Evolutionary conservation across 2,113 vertebrate genomes (phyloP).

Genomic region (Oxyura jamaicensis): DNA sequence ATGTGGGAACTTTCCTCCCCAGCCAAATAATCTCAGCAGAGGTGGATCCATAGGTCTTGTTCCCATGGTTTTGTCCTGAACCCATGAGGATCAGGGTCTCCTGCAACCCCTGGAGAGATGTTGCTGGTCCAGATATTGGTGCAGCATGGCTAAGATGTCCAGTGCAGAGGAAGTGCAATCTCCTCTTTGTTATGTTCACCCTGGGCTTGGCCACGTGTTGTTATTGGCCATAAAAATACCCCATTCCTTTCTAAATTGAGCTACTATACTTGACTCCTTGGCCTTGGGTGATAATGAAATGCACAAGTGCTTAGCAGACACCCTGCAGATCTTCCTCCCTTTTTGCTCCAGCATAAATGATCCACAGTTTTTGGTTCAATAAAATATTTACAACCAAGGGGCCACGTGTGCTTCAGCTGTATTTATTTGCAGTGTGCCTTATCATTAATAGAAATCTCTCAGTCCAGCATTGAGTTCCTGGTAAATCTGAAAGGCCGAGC

Average conservation of each 20-base stretch:
- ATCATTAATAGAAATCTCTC: neutral
- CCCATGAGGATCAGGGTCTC: fast-evolving
- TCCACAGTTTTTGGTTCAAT: neutral
- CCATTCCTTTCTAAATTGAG: slow-evolving; percentile 54
- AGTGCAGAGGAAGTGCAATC: neutral
- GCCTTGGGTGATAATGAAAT: slow-evolving; percentile 13
- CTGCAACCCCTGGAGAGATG: neutral
- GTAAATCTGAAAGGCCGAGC: neutral
- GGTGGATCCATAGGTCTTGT: neutral
- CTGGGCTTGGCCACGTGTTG: neutral
- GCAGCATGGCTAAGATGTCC: neutral
- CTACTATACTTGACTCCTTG: slow-evolving; percentile 47
- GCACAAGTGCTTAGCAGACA: slow-evolving; percentile 8
- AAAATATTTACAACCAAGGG: neutral
- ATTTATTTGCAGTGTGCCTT: neutral
- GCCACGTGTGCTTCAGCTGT: neutral
- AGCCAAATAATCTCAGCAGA: neutral
- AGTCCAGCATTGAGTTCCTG: neutral
- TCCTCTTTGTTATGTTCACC: neutral
- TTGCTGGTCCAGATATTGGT: neutral
- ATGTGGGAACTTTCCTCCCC: neutral
- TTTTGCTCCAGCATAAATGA: neutral
- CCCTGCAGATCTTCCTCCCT: neutral
- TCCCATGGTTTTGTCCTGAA: neutral
- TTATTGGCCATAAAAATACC: slow-evolving; percentile 47